Conservation (phyloP, 2,113 vertebrate species). For the Haemorhous mexicanus region DNA sequence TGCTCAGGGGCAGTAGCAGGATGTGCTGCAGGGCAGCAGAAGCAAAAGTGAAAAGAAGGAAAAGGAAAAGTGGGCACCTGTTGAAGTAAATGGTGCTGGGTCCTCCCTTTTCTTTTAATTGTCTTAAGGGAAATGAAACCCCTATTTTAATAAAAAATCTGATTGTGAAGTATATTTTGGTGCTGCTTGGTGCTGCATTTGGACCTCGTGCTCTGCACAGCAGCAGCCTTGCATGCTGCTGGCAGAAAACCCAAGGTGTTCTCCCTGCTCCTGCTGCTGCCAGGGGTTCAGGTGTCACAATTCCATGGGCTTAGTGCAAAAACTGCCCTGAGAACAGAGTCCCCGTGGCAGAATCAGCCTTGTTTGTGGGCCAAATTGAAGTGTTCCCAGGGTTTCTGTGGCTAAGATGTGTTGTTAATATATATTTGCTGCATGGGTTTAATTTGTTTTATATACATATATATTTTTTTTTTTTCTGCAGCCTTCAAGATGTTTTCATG, state of each 20-base stretch:
- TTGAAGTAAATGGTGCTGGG: neutral
- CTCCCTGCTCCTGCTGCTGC: neutral
- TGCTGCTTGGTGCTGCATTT: neutral
- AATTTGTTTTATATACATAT: neutral
- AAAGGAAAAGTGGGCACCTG: neutral
- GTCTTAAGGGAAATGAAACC: neutral
- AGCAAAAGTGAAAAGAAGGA: neutral
- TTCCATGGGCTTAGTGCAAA: neutral
- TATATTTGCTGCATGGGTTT: neutral
- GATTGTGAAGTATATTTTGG: fast-evolving
- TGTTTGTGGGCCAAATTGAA: fast-evolving
- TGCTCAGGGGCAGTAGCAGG: neutral
- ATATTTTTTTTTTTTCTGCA: neutral
- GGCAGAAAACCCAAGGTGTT: neutral
- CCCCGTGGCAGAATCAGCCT: neutral
- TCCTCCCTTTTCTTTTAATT: neutral
- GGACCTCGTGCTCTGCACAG: fast-evolving
- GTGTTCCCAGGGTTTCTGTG: neutral
- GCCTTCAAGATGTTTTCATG: neutral
- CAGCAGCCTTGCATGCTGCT: fast-evolving
- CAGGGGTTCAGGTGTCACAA: neutral
- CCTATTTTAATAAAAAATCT: neutral
- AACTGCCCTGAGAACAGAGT: neutral
- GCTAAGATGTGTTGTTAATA: neutral
- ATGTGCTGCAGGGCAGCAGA: neutral